phyloP scores from a whole-genome alignment of 64 coral and sea anemone genomes.

The Porites lutea region DNA sequence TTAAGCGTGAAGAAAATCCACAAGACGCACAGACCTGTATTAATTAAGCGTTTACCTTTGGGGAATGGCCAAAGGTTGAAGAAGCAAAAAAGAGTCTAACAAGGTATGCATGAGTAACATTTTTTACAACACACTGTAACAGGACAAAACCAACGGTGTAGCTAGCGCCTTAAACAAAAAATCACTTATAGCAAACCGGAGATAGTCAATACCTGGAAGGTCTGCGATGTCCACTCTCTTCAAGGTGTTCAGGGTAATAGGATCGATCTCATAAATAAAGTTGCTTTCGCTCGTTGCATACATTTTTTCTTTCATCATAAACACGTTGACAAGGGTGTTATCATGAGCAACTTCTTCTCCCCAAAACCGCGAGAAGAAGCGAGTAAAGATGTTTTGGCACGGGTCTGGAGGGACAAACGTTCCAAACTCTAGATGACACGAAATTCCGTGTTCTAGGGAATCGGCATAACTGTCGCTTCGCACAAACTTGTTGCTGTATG shows the following conservation, averaged over 20 bases:
- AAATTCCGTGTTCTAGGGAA: constrained; percentile 27
- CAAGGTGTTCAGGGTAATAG: constrained; percentile 79
- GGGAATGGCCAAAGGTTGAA: too few species aligned
- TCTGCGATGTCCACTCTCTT: constrained; percentile 40
- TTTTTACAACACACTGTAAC: too few species aligned
- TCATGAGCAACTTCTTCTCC: constrained; percentile 28
- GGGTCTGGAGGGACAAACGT: constrained; percentile 75
- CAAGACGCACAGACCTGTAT: too few species aligned
- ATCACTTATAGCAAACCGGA: too few species aligned
- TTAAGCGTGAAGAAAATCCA: too few species aligned
- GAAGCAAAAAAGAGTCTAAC: too few species aligned
- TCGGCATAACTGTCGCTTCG: constrained; percentile 73
- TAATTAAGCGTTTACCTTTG: too few species aligned
- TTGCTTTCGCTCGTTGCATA: constrained; percentile 76
- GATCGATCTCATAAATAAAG: constrained; percentile 81
- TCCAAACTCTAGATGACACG: constrained; percentile 63
- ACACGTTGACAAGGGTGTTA: constrained; percentile 72
- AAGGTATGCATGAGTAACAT: too few species aligned
- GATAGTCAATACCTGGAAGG: constrained; percentile 62
- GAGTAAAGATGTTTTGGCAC: constrained; percentile 91
- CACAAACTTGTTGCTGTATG: constrained; percentile 82
- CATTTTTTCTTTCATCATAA: constrained; percentile 73
- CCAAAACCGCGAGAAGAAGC: constrained; percentile 80
- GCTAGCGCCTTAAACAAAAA: too few species aligned
- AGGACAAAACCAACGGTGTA: too few species aligned